Conservation (phyloP, 2,113 vertebrate genomes). For the Heterochromis multidens region DNA sequence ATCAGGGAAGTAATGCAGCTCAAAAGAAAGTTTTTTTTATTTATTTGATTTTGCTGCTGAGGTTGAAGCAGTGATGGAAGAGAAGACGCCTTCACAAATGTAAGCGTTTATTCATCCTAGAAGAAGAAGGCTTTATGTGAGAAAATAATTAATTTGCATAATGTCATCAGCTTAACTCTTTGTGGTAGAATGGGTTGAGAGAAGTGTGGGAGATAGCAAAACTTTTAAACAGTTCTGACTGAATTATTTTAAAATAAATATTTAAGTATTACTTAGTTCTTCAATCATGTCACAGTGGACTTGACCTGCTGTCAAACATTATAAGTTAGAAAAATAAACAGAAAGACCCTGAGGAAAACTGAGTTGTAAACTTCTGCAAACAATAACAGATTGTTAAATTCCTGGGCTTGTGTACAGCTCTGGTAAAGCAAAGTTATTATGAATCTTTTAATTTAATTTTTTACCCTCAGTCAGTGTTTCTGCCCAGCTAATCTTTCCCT, state of each 20-base stretch:
- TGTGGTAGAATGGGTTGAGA: not conserved
- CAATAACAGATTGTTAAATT: not conserved
- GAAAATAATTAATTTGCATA: not conserved
- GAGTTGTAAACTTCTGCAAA: not conserved
- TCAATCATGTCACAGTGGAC: not conserved
- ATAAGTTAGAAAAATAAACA: not conserved
- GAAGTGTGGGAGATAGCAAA: not conserved
- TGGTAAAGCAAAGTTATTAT: not conserved
- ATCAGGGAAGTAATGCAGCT: not conserved
- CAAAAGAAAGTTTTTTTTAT: not conserved
- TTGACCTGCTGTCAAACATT: not conserved
- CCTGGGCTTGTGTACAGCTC: not conserved
- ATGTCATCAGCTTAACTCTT: not conserved
- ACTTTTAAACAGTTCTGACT: not conserved
- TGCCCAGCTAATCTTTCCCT: not conserved
- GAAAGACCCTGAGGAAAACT: not conserved
- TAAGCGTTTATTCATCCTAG: not conserved
- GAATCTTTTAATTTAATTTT: not conserved
- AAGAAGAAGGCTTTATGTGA: not conserved
- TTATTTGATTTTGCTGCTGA: not conserved
- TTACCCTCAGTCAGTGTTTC: not conserved
- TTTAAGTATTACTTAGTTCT: not conserved
- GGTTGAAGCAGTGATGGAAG: not conserved
- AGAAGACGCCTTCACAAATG: not conserved
- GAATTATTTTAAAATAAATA: not conserved